Percentiles rank a stretch among this genome's conserved stretches.
These are phyloP conservation scores for Drosophila virilis DNA, from an alignment of 1,140 invertebrate species.

Conservation along the genomic window DNA sequence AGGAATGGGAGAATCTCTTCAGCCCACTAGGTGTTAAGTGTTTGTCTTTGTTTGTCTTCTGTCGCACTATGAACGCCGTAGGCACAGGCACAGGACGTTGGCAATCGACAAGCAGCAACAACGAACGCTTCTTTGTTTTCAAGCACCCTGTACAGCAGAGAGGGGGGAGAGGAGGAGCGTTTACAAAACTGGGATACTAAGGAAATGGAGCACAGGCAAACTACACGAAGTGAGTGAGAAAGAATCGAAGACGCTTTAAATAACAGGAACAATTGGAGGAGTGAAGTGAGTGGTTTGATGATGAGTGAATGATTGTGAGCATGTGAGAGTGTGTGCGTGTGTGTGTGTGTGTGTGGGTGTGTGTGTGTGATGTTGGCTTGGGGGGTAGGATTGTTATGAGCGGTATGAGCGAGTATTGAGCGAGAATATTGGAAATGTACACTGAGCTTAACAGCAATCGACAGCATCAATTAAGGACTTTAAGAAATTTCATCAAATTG, in stretches of 20 bases:
- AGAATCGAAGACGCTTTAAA: slow-evolving; percentile 38
- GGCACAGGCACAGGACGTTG: slow-evolving; percentile 76
- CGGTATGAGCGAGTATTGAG: slow-evolving; percentile 78
- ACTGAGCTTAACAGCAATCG: slow-evolving; percentile 34
- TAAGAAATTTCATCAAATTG: background rate
- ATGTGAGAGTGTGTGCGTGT: slow-evolving; percentile 21
- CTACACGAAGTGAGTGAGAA: slow-evolving; percentile 13
- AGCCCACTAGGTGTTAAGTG: slow-evolving; percentile 26
- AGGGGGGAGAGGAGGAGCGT: slow-evolving; percentile 17
- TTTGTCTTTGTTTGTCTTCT: slow-evolving; percentile 13
- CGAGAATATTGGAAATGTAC: slow-evolving; percentile 48
- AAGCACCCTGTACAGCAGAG: slow-evolving; percentile 72
- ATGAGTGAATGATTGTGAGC: slow-evolving; percentile 23
- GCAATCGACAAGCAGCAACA: slow-evolving; percentile 82
- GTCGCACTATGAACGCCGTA: slow-evolving; percentile 58
- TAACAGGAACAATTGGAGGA: slow-evolving; percentile 12
- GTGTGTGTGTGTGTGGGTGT: slow-evolving; percentile 37
- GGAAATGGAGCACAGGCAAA: slow-evolving; percentile 22
- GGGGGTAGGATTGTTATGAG: slow-evolving; percentile 67
- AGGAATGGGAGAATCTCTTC: slow-evolving; percentile 9
- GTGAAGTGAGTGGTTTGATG: slow-evolving; percentile 17
- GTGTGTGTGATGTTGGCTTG: slow-evolving; percentile 72
- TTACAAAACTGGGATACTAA: slow-evolving; percentile 11
- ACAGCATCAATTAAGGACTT: slow-evolving; percentile 4
- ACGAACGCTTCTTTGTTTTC: slow-evolving; percentile 62